These are phyloP conservation scores for Vulpes vulpes DNA, from an alignment of 2,113 vertebrate species.

Conservation along the genomic window DNA sequence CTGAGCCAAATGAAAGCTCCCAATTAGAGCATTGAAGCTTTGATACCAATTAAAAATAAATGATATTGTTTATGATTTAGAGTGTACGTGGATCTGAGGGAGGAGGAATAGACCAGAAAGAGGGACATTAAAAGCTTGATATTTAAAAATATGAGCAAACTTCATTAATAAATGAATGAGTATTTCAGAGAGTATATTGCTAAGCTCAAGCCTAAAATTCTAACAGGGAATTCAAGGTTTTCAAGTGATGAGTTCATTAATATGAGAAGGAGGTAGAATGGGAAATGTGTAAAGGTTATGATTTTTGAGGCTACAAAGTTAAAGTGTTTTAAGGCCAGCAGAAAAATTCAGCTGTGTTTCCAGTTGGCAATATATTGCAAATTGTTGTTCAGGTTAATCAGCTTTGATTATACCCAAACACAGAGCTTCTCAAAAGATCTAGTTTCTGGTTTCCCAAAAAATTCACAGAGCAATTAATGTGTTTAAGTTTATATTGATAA, in stretches of 20 bases:
- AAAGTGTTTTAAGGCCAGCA: slow-evolving; percentile 56
- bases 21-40: not conserved
- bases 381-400: slow-evolving; percentile 48
- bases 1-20: not conserved
- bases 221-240: slow-evolving; percentile 23
- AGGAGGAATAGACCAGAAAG: not conserved
- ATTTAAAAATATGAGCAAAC: slow-evolving; percentile 43
- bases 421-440: slow-evolving; percentile 47
- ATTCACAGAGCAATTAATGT: slow-evolving; percentile 47
- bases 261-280: not conserved
- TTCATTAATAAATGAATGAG: slow-evolving; percentile 8
- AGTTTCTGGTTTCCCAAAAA: slow-evolving; percentile 54
- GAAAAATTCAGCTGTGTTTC: slow-evolving; percentile 59
- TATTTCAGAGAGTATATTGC: slow-evolving; percentile 32
- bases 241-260: slow-evolving; percentile 6
- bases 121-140: not conserved
- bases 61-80: not conserved
- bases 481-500: slow-evolving; percentile 37
- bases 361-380: slow-evolving; percentile 41
- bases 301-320: slow-evolving; percentile 25
- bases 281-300: slow-evolving; percentile 12
- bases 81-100: not conserved
- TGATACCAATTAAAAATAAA: slow-evolving; percentile 24
- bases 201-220: not conserved
- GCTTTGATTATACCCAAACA: slow-evolving; percentile 57